Evolutionary conservation across 2,888 invertebrate species (phyloP).

Genomic region (Dinocampus coccinellae): DNA sequence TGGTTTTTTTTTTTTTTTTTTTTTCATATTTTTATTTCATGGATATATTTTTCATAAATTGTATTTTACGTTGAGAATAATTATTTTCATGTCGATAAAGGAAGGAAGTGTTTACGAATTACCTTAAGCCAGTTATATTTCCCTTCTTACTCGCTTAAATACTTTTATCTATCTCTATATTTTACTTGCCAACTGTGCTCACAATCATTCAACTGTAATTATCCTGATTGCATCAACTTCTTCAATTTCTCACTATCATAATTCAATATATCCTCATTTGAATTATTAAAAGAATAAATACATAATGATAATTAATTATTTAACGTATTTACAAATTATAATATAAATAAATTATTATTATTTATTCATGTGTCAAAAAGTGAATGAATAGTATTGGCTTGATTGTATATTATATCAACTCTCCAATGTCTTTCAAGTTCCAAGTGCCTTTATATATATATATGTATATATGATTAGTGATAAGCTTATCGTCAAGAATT

Average conservation of each 20-base stretch:
- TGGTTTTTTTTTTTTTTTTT: no score
- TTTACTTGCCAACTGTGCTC: neutral
- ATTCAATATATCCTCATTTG: neutral
- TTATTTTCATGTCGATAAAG: neutral
- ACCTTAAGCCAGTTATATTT: neutral
- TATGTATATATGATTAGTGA: slow-evolving; percentile 6
- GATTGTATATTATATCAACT: slow-evolving; percentile 6
- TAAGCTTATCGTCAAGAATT: slow-evolving; percentile 19
- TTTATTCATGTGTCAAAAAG: neutral
- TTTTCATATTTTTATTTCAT: no score
- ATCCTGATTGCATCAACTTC: neutral
- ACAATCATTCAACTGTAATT: neutral
- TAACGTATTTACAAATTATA: no score
- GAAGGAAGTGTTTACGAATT: neutral
- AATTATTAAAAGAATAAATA: no score
- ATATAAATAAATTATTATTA: no score
- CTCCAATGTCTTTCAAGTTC: neutral
- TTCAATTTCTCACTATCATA: neutral
- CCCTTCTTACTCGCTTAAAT: neutral
- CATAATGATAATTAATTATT: no score
- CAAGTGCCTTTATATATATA: slow-evolving; percentile 3
- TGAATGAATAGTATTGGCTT: neutral
- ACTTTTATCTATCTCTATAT: neutral
- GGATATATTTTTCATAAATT: neutral
- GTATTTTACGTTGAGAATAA: neutral